These are phyloP conservation scores for Lasioglossum albipes DNA, from an alignment of 1,140 invertebrate genomes.

Conservation along the genomic window DNA sequence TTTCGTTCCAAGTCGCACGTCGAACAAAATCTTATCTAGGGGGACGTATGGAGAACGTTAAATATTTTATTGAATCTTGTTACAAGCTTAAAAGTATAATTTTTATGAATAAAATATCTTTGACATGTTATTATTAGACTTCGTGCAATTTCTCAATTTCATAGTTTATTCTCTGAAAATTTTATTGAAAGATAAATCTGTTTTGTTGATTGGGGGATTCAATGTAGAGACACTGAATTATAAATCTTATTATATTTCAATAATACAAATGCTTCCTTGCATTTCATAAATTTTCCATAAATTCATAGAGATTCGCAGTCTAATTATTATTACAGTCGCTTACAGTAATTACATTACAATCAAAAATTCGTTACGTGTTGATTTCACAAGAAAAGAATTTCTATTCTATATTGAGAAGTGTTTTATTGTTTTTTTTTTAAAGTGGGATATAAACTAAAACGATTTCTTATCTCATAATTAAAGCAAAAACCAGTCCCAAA, in stretches of 20 bases:
- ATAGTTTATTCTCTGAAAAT: no score
- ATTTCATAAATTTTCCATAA: no score
- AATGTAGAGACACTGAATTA: no score
- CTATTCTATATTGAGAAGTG: not conserved
- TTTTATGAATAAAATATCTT: not conserved
- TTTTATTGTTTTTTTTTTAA: not conserved
- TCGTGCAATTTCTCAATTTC: no score
- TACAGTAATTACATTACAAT: not conserved
- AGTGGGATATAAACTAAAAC: not conserved
- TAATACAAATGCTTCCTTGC: no score
- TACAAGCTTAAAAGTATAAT: conserved; percentile 7
- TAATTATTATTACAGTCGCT: not conserved
- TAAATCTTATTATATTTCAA: no score
- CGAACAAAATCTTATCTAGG: not conserved
- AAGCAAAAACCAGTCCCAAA: not conserved
- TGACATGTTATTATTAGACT: not conserved
- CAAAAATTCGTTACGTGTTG: not conserved
- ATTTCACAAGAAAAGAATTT: not conserved
- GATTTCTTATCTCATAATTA: not conserved
- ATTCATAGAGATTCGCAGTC: no score
- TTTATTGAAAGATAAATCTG: no score
- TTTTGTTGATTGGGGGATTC: no score
- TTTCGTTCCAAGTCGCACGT: not conserved
- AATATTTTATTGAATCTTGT: conserved; percentile 14
- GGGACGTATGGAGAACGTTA: not conserved